Conservation (phyloP, 2,113 vertebrate genomes). For the Osmerus mordax region DNA sequence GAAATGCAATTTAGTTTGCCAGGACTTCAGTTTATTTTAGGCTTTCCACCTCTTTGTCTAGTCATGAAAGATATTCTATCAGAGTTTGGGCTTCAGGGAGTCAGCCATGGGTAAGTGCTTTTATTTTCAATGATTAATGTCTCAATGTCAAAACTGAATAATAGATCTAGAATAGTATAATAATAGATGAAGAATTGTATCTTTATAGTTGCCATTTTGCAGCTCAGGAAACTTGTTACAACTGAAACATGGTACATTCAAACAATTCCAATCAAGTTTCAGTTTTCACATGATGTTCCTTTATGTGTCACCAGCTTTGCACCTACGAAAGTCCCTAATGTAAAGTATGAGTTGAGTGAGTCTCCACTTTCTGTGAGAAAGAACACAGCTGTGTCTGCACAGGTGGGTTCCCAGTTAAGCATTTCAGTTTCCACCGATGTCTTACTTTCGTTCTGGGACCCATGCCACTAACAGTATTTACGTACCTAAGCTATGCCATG, state of each 20-base stretch:
- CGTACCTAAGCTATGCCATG: too few relatives aligned
- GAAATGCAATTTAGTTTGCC: neutral
- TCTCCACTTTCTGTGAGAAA: constrained; percentile 31
- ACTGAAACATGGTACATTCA: constrained; percentile 7
- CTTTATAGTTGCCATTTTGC: too few relatives aligned
- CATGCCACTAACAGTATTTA: too few relatives aligned
- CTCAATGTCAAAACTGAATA: too few relatives aligned
- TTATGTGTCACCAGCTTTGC: constrained; percentile 59
- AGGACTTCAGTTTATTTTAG: neutral
- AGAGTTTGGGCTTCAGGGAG: constrained; percentile 73
- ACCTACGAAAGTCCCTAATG: constrained; percentile 69
- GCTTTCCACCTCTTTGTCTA: constrained; percentile 21
- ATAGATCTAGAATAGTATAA: too few relatives aligned
- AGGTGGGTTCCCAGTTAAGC: constrained; percentile 46
- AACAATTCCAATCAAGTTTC: constrained; percentile 26
- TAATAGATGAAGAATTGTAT: too few relatives aligned
- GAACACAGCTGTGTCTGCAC: constrained; percentile 17
- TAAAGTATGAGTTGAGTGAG: constrained; percentile 71
- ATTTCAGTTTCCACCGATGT: neutral
- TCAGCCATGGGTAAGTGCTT: constrained; percentile 68
- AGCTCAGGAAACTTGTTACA: neutral
- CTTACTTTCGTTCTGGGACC: neutral
- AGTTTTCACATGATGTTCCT: constrained; percentile 19
- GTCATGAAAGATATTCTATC: constrained; percentile 76
- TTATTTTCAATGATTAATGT: neutral